Conservation (phyloP, 1,140 invertebrate species). For the Drosophila subobscura region DNA sequence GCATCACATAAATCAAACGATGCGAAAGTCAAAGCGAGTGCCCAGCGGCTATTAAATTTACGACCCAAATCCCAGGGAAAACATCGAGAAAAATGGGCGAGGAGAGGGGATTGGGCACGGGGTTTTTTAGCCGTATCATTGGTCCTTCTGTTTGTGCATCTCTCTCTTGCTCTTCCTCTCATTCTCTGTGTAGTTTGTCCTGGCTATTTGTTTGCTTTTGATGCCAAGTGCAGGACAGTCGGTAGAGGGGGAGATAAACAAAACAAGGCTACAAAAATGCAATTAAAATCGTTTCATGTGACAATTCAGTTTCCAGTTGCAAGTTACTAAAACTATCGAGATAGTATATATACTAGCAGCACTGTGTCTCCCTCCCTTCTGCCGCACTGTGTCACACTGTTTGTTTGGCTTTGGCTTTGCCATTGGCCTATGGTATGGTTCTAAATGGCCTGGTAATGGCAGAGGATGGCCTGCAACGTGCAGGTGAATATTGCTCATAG, state of each 20-base stretch:
- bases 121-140: conserved; percentile 48
- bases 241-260: conserved; percentile 7
- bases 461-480: conserved; percentile 12
- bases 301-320: conserved; percentile 42
- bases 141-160: conserved; percentile 45
- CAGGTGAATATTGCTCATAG: conserved; percentile 35
- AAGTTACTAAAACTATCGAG: conserved; percentile 27
- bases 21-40: conserved; percentile 37
- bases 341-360: too few species aligned
- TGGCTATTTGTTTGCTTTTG: conserved; percentile 30
- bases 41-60: conserved; percentile 67
- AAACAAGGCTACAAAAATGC: conserved; percentile 61
- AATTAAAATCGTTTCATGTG: conserved; percentile 76
- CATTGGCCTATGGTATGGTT: conserved; percentile 16
- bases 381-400: background rate
- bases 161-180: conserved; percentile 7
- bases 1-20: conserved; percentile 56
- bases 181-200: conserved; percentile 24
- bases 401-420: conserved; percentile 25
- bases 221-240: conserved; percentile 40
- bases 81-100: conserved; percentile 5
- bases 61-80: conserved; percentile 35
- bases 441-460: conserved; percentile 46
- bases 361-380: background rate
- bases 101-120: conserved; percentile 7